Evolutionary conservation across 1,140 invertebrate genomes (phyloP), one percentile per base, ranked within the genome.

Genomic region (Brachionus manjavacas): DNA sequence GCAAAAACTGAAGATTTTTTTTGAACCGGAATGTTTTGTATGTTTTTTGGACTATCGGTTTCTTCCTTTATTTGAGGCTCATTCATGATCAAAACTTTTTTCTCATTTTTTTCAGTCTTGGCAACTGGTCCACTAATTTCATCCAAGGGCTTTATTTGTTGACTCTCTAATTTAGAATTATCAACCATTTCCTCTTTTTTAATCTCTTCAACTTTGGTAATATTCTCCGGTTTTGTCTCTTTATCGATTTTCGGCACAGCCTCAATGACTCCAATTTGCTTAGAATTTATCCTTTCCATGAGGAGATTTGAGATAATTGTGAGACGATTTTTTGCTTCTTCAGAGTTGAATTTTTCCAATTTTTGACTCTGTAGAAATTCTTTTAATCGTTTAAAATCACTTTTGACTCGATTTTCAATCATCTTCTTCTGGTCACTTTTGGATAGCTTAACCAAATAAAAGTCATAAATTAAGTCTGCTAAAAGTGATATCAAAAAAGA

Each of bases 401-500:
- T 25, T 64, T 66, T 81, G 20, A 64, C 52, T 14, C 79, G 28
- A 39, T 64, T 81, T 64, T 81, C 64, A 25, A 81, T 81, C 79
- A 81, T 20, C 8, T 28, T 8, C 25, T 64, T 81, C 14, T 81
- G 52, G 9, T 81, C 52, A 4, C 20, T 68, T 41, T 81, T 81
- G 39, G 79, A 25, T 14, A 81, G 41, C 39, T 68, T 60, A 81
- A 81, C 64, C 14, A 81, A 68, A 64, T 81, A 81, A 60, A 64
- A 81, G 39, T 81, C 79, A 64, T 81, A 81, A 20, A 46, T 9
- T 39, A 25, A 81, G n/a, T 81, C 79, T 23, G 23, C 35, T 1
- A 81, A n/a, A 3, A 43, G 3, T 8, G 79, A 81, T 25, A 81
- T 64, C 7, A 81, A 60, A 25, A 81, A 39, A 20, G 79, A 81